phyloP scores from a whole-genome alignment of 53 echinoderm and acorn worm species.

The Holothuria leucospilota region DNA sequence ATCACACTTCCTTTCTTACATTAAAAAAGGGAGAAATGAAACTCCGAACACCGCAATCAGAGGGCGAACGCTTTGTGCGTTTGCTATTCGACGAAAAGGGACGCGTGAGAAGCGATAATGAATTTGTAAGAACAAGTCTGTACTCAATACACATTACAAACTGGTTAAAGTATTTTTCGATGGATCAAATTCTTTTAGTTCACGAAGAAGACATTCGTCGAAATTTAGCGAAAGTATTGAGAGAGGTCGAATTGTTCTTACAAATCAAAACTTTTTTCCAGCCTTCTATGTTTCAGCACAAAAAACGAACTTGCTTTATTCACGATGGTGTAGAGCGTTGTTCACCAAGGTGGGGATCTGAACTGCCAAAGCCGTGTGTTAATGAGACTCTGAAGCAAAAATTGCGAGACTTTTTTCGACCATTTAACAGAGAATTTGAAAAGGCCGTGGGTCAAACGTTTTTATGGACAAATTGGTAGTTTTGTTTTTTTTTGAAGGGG shows the following conservation, averaged over 20 bases:
- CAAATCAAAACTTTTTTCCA: conserved; percentile 63
- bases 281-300: conserved; percentile 62
- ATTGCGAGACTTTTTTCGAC: conserved; percentile 82
- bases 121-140: conserved; percentile 67
- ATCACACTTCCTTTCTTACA: conserved; percentile 71
- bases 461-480: conserved; percentile 67
- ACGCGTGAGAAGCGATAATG: conserved; percentile 70
- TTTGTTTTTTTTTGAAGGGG: too few relatives aligned
- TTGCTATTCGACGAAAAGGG: conserved; percentile 63
- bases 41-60: conserved; percentile 40
- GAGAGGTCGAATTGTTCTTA: conserved; percentile 76
- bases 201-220: conserved; percentile 48
- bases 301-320: background rate
- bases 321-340: background rate
- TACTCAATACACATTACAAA: conserved; percentile 71
- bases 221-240: conserved; percentile 59
- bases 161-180: conserved; percentile 73
- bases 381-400: conserved; percentile 57
- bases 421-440: conserved; percentile 79
- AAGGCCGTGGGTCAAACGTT: conserved; percentile 66
- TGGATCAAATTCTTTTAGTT: conserved; percentile 67
- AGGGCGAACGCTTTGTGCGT: conserved; percentile 65
- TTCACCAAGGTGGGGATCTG: conserved; percentile 61
- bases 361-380: conserved; percentile 74
- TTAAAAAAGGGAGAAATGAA: conserved; percentile 41